Percentiles rank a stretch among this genome's conserved stretches.
phyloP scores from a whole-genome alignment of 2,113 vertebrate species.

The Heterotilapia buettikoferi region DNA sequence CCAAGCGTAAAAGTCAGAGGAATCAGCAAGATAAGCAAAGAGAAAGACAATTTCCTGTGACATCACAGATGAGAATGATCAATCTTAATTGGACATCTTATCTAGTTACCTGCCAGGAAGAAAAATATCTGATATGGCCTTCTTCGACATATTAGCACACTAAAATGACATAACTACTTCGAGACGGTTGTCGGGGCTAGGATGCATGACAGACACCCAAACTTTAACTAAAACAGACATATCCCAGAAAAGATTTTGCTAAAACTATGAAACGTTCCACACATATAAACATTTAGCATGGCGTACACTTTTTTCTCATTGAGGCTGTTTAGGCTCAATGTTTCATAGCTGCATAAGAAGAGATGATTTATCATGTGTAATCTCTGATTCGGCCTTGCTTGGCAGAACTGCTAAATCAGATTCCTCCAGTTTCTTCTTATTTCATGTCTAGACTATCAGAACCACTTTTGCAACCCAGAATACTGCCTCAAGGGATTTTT shows the following conservation, averaged over 20 bases:
- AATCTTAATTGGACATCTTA: background rate
- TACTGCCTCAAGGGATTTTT: background rate
- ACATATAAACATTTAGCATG: background rate
- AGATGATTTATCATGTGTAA: background rate
- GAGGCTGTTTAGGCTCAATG: background rate
- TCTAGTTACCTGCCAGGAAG: background rate
- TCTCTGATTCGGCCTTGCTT: background rate
- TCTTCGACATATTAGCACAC: fast-evolving
- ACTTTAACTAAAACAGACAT: background rate
- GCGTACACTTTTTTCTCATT: background rate
- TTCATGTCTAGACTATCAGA: fast-evolving
- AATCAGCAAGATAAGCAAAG: background rate
- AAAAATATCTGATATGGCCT: background rate
- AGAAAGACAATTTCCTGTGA: background rate
- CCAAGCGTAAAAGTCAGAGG: background rate
- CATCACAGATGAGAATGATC: background rate
- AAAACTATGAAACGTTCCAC: background rate
- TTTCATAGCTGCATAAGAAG: background rate
- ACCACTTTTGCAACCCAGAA: background rate
- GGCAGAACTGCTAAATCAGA: background rate
- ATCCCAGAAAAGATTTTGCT: fast-evolving
- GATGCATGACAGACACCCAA: background rate
- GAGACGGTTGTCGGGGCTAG: too few species aligned
- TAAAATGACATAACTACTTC: background rate
- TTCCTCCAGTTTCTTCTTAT: background rate